Evolutionary conservation across 2,888 invertebrate species (phyloP), one percentile per base, ranked within the genome.

Genomic region (Strigamia maritima): DNA sequence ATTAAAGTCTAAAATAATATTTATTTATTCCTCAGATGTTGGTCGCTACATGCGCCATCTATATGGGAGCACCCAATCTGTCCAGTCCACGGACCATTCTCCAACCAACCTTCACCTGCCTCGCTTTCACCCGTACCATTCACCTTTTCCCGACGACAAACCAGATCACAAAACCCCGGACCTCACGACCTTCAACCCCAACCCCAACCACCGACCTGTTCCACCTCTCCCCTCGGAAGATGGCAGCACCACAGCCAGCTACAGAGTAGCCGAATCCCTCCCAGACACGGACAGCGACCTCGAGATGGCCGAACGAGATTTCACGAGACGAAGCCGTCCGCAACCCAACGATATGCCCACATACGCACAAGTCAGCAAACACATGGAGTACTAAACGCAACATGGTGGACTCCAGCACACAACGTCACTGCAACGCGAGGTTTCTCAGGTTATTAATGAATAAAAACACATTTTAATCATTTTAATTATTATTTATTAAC

Each of bases 21-120:
- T 14, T 44, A 22, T 77, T 44, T 22, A 24, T 6, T 77, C 44
- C 44, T 7, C 78, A 78, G 78, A 78, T 35, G 65, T 78, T 19
- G 78, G 78, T 24, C 54, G 78, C 24, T 78, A 78, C 60, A 78
- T 78, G 78, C 54, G 78, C 22, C 78, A 78, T 19, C 78, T 78
- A 24, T 78, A 78, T 22, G 49, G 44, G 24, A 77, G 28, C 77
- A 28, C 6, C 16, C 22, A n/a, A 14, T 78, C 65, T 78, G 78
- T 35, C 78, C 78, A 14, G 78, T 78, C 78, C 78, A 78, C 31
- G 78, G 78, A 19, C 28, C 60, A n/a, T 19, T 40, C 77, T 24
- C 75, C 75, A 24, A 31, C 75, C 40, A 44, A 44, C 40, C 40
- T 44, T 26, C 77, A 38, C 19, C 40, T 19, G 28, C 77, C 77